Evolutionary conservation across 2,888 invertebrate species (phyloP).

Genomic region (Cataglyphis livida): DNA sequence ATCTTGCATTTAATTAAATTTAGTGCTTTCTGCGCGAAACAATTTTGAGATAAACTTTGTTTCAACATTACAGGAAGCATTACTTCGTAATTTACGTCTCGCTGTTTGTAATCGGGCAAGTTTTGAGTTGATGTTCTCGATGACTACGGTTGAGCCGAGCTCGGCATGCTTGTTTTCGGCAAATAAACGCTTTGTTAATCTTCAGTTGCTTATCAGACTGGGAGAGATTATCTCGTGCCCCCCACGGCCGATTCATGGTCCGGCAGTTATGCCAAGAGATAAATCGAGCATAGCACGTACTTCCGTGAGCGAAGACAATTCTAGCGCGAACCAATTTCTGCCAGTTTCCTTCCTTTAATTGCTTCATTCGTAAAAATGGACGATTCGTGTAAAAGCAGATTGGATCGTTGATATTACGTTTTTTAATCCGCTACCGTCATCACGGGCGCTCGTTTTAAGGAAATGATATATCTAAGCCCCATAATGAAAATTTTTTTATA

Average conservation of each 20-base stretch:
- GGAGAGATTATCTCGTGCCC: slow-evolving; percentile 19
- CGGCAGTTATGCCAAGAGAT: background rate
- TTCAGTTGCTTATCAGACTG: slow-evolving; percentile 17
- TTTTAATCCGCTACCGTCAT: background rate
- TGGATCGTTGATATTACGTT: slow-evolving; percentile 36
- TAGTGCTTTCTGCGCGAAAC: background rate
- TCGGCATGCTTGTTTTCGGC: slow-evolving; percentile 1
- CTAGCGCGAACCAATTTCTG: slow-evolving; percentile 28
- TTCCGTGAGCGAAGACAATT: slow-evolving; percentile 31
- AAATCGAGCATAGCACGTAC: slow-evolving; percentile 41
- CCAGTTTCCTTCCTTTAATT: slow-evolving; percentile 28
- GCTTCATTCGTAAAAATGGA: slow-evolving; percentile 19
- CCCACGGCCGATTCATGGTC: background rate
- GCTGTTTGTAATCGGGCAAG: background rate
- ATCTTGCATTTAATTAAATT: background rate
- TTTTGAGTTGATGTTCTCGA: background rate
- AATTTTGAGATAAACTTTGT: background rate
- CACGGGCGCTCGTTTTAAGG: background rate
- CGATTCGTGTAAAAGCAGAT: slow-evolving; percentile 8
- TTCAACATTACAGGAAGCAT: background rate
- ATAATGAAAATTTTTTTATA: slow-evolving; percentile 57
- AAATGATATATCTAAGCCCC: background rate
- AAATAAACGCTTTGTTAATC: slow-evolving; percentile 1
- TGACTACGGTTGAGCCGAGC: background rate
- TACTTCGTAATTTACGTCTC: background rate